phyloP scores from a whole-genome alignment of 2,113 vertebrate species.

The Dasyprocta punctata region DNA sequence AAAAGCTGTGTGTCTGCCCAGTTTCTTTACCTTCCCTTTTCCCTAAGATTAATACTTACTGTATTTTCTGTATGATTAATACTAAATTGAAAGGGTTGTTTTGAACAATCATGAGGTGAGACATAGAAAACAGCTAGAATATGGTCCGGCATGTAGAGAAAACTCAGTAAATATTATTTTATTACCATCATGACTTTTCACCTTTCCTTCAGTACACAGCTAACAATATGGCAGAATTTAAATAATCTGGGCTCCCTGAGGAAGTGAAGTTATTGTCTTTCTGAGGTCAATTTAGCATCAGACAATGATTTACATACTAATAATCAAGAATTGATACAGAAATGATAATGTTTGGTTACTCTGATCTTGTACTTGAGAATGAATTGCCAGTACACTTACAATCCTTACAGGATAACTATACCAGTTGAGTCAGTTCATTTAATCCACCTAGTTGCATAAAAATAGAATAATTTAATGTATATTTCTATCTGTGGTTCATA shows the following conservation, averaged over 20 bases:
- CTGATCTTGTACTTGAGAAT: background rate
- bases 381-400: background rate
- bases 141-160: background rate
- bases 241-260: background rate
- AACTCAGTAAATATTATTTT: background rate
- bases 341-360: background rate
- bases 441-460: background rate
- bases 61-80: background rate
- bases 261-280: background rate
- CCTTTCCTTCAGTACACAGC: background rate
- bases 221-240: background rate
- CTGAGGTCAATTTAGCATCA: background rate
- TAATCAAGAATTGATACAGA: background rate
- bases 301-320: background rate
- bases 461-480: background rate
- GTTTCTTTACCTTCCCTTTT: background rate
- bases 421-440: background rate
- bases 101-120: background rate
- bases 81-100: background rate
- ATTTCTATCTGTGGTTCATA: background rate
- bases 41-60: background rate
- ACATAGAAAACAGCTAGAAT: background rate
- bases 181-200: background rate
- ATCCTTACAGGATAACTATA: background rate
- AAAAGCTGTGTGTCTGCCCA: background rate